Evolutionary conservation across 2,888 invertebrate genomes (phyloP).

Genomic region (Hydrotaea cyrtoneurina): DNA sequence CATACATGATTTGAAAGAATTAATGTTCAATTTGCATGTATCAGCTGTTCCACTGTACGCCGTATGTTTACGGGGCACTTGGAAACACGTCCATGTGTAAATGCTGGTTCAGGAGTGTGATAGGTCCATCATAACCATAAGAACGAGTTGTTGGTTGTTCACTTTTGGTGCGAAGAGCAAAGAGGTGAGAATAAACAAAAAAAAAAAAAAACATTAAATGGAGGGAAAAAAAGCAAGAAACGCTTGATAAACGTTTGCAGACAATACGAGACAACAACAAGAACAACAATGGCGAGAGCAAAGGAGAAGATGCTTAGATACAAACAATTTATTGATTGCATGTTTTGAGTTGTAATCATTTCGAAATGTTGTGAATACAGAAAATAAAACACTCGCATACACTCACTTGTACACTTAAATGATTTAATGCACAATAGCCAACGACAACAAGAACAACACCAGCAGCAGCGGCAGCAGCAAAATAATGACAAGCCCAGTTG

Average conservation of each 20-base stretch:
- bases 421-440: slow-evolving; percentile 3
- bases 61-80: too few species aligned
- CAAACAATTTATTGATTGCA: slow-evolving; percentile 57
- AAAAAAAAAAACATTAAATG: neutral
- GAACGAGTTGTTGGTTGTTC: too few species aligned
- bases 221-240: too few species aligned
- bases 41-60: too few species aligned
- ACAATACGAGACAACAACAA: neutral
- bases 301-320: slow-evolving; percentile 19
- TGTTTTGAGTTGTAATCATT: slow-evolving; percentile 47
- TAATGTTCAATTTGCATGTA: too few species aligned
- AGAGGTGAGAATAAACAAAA: neutral
- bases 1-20: too few species aligned
- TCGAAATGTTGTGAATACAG: slow-evolving; percentile 40
- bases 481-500: slow-evolving; percentile 62
- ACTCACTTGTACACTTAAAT: neutral
- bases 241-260: too few species aligned
- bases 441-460: neutral
- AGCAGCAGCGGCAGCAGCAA: too few species aligned
- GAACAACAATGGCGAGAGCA: neutral
- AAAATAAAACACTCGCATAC: neutral
- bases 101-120: too few species aligned
- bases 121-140: too few species aligned
- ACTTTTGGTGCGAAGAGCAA: neutral
- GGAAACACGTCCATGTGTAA: too few species aligned